These are phyloP conservation scores for Myiagra hebetior DNA, from an alignment of 2,113 vertebrate genomes.

Conservation along the genomic window DNA sequence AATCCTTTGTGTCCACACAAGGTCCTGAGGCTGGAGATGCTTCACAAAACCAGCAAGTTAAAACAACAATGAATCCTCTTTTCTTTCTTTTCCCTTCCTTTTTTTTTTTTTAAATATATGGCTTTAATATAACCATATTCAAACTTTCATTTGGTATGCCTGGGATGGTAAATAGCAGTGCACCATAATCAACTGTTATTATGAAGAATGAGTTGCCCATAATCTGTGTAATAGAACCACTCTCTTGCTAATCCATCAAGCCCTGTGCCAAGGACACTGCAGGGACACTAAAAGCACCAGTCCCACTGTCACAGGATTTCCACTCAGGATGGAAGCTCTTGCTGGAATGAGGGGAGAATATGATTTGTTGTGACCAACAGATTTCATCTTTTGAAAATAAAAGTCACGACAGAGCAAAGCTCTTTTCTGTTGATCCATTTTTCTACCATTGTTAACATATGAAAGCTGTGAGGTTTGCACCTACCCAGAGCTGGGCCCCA, in stretches of 20 bases:
- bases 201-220: background rate
- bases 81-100: rapidly evolving
- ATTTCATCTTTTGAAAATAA: background rate
- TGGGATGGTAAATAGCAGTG: background rate
- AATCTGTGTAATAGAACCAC: background rate
- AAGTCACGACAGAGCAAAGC: background rate
- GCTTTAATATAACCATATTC: background rate
- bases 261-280: background rate
- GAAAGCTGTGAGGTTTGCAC: background rate
- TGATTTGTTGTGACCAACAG: background rate
- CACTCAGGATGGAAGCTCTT: background rate
- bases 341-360: background rate
- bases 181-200: background rate
- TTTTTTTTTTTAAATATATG: background rate
- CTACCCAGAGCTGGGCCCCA: background rate
- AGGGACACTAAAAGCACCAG: background rate
- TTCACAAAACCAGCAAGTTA: background rate
- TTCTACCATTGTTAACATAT: background rate
- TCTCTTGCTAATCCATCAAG: background rate
- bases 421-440: background rate
- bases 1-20: background rate
- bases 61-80: background rate
- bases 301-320: background rate
- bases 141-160: background rate
- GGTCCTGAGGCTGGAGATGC: background rate